Conservation (phyloP, 2,113 vertebrate species). For the Galemys pyrenaicus region DNA sequence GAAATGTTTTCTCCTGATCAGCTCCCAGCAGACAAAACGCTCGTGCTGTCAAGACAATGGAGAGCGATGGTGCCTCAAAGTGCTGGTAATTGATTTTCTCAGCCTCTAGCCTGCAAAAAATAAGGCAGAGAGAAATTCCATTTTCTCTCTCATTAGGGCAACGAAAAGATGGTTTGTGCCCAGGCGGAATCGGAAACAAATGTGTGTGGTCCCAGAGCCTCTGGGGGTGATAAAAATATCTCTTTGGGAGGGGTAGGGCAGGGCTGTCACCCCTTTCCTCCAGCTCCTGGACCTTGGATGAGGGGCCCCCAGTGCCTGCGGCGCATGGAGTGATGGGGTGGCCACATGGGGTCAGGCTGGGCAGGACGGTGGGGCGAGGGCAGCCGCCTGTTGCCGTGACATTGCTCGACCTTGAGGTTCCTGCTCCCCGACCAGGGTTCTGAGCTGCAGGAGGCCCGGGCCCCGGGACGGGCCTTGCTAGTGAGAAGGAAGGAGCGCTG, state of each 20-base stretch:
- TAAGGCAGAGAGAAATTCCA: background rate
- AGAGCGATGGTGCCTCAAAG: background rate
- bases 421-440: background rate
- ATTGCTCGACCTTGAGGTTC: background rate
- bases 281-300: fast-evolving
- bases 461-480: background rate
- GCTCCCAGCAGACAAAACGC: background rate
- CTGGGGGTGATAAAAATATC: too few relatives aligned
- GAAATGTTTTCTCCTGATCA: background rate
- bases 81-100: too few relatives aligned
- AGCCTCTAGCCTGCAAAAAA: background rate
- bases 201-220: background rate
- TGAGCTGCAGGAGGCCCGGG: fast-evolving
- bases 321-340: too few relatives aligned
- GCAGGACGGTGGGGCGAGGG: too few relatives aligned
- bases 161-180: background rate
- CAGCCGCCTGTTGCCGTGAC: background rate
- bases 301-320: too few relatives aligned
- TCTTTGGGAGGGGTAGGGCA: background rate
- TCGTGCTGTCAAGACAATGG: background rate
- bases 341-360: too few relatives aligned
- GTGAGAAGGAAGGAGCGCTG: background rate
- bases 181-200: background rate
- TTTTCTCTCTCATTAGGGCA: background rate
- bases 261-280: background rate